Percentiles rank a stretch among this genome's conserved stretches.
phyloP scores from a whole-genome alignment of 2,797 vertebrate genomes.

The Lemur catta region DNA sequence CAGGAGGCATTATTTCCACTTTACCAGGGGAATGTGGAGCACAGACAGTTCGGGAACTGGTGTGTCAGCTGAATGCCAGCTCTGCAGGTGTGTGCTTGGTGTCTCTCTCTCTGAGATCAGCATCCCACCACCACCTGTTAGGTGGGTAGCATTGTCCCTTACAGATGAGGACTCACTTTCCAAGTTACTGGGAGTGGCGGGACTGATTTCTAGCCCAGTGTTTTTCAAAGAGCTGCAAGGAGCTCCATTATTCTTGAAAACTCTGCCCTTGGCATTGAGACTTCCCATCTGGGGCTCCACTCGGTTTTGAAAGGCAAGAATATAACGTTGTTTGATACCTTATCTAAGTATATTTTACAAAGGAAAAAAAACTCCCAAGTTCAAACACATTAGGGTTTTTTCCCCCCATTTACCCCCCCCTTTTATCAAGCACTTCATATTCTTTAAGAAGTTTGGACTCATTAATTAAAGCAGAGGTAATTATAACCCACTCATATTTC shows the following conservation, averaged over 20 bases:
- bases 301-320: constrained; percentile 46
- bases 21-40: neutral
- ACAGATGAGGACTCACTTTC: neutral
- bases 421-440: constrained; percentile 60
- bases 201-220: neutral
- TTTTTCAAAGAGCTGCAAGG: constrained; percentile 5
- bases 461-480: constrained; percentile 69
- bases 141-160: neutral
- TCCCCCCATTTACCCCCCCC: neutral
- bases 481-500: constrained; percentile 70
- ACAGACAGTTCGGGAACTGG: no score
- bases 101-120: neutral
- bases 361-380: constrained; percentile 29
- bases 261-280: constrained; percentile 1
- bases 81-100: neutral
- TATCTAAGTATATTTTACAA: constrained; percentile 9
- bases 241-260: constrained; percentile 15
- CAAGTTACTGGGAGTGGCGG: neutral
- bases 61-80: neutral
- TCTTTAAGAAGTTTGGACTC: constrained; percentile 72
- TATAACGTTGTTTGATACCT: constrained; percentile 50
- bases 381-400: constrained; percentile 30
- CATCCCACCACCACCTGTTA: neutral
- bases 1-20: neutral
- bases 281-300: neutral